A percentile compares a stretch with the other conserved stretches of the same genome.
Conservation (phyloP, 2,797 vertebrate species). For the Spondyliosoma cantharus region DNA sequence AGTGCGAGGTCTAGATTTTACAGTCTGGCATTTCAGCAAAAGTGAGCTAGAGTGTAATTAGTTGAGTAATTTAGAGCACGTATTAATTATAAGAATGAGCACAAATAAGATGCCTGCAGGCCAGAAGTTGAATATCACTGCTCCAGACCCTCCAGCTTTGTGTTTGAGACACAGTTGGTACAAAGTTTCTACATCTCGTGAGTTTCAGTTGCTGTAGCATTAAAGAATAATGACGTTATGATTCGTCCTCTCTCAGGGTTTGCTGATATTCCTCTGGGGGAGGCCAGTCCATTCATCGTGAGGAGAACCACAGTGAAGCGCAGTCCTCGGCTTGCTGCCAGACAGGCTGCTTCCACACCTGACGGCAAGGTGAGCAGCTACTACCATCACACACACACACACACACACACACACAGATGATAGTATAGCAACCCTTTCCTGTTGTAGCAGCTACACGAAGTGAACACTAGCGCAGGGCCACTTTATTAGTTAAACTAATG, state of each 20-base stretch:
- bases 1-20: not conserved
- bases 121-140: no score
- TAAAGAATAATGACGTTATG: not conserved
- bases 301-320: constrained; percentile 84
- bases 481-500: not conserved
- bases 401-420: no score
- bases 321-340: constrained; percentile 78
- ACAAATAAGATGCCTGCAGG: not conserved
- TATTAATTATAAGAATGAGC: no score
- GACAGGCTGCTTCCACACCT: constrained; percentile 63
- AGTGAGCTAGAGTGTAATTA: no score
- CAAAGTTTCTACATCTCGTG: no score
- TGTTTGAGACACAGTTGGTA: not conserved
- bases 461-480: not conserved
- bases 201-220: no score
- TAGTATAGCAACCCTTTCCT: not conserved
- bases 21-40: no score
- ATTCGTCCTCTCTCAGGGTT: constrained; percentile 80
- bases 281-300: constrained; percentile 86
- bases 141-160: not conserved
- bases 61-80: no score
- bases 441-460: not conserved
- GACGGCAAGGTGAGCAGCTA: constrained; percentile 85
- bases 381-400: not conserved
- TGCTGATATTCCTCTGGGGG: constrained; percentile 87